Evolutionary conservation across 2,113 vertebrate species (phyloP).

Genomic region (Sminthopsis crassicaudata): DNA sequence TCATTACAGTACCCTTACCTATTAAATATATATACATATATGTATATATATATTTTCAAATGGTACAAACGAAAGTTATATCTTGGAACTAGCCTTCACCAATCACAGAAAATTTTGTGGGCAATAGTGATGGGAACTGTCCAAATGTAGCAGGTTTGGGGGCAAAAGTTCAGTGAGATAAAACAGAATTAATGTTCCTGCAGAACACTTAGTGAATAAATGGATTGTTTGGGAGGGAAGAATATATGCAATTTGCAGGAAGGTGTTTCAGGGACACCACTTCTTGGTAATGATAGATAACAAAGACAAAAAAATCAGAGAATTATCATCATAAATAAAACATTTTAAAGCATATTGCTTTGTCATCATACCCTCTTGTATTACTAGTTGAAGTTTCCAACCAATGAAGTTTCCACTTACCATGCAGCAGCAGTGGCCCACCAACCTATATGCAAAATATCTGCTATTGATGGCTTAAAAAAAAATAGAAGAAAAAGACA

Average conservation of each 20-base stretch:
- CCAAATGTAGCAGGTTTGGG: background rate
- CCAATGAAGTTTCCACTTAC: conserved; percentile 84
- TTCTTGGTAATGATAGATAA: background rate
- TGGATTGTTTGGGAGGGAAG: background rate
- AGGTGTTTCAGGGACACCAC: background rate
- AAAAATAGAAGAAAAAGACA: conserved; percentile 29
- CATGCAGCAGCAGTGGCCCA: conserved; percentile 97
- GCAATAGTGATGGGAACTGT: background rate
- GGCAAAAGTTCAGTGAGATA: background rate
- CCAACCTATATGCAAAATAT: conserved; percentile 96
- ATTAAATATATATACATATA: too few relatives aligned
- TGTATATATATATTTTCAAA: background rate
- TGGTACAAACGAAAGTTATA: background rate
- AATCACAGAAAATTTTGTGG: background rate
- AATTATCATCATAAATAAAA: background rate
- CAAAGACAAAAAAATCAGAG: background rate
- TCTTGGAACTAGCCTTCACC: background rate
- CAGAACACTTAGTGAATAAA: background rate
- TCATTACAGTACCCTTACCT: background rate
- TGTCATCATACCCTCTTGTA: background rate
- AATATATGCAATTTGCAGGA: background rate
- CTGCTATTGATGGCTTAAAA: conserved; percentile 93
- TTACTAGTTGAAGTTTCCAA: background rate
- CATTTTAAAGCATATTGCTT: background rate
- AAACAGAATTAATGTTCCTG: background rate